Percentiles rank a stretch among this genome's conserved stretches.
These are phyloP conservation scores for Crypturellus undulatus DNA, from an alignment of 2,113 vertebrate genomes.

Conservation along the genomic window DNA sequence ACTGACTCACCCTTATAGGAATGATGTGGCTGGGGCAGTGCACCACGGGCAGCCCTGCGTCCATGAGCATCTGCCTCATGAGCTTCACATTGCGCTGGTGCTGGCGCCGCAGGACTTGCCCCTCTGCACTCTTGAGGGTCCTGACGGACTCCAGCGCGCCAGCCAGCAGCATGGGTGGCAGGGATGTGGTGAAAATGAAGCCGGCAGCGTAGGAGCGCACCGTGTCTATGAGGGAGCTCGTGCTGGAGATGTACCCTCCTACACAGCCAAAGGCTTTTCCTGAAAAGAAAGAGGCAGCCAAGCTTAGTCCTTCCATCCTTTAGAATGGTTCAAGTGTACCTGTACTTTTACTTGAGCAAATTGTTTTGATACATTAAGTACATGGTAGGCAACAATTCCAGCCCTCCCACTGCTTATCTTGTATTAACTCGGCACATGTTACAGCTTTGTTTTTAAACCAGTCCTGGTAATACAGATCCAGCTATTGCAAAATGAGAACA, in stretches of 20 bases:
- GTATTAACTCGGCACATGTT: background rate
- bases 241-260: constrained; percentile 95
- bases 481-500: background rate
- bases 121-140: constrained; percentile 89
- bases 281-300: constrained; percentile 27
- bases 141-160: constrained; percentile 90
- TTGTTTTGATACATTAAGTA: background rate
- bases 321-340: background rate
- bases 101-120: constrained; percentile 85
- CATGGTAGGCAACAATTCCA: background rate
- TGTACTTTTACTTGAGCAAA: background rate
- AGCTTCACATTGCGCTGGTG: constrained; percentile 97
- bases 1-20: constrained; percentile 87
- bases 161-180: constrained; percentile 94
- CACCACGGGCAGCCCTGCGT: constrained; percentile 92
- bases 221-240: constrained; percentile 87
- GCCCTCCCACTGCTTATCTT: accelerated
- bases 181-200: constrained; percentile 97
- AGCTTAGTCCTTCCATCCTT: background rate
- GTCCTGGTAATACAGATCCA: background rate
- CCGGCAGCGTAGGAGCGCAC: constrained; percentile 94
- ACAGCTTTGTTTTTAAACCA: constrained; percentile 30
- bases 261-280: constrained; percentile 98
- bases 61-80: constrained; percentile 96
- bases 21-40: constrained; percentile 99